Evolutionary conservation across 2,888 invertebrate species (phyloP).

Genomic region (Cotesia congregata): DNA sequence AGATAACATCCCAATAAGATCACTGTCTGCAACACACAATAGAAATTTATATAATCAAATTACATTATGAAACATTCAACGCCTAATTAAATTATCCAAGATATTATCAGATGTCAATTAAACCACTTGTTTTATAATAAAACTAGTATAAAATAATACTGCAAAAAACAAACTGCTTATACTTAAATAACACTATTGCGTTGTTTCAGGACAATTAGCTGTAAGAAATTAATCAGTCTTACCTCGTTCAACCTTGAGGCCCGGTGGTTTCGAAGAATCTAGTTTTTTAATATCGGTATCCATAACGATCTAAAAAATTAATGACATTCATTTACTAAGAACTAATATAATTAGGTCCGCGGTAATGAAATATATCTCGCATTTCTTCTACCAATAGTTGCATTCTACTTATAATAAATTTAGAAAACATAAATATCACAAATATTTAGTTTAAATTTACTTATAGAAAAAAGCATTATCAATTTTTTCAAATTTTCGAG

Average conservation of each 20-base stretch:
- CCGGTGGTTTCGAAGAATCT: slow-evolving; percentile 18
- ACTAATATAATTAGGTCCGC: background rate
- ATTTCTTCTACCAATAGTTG: too few relatives aligned
- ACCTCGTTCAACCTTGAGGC: slow-evolving; percentile 35
- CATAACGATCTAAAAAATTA: slow-evolving; percentile 10
- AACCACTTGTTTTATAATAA: background rate
- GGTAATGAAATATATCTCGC: background rate
- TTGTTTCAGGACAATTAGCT: background rate
- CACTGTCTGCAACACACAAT: slow-evolving; percentile 52
- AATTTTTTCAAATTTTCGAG: too few relatives aligned
- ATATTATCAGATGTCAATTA: background rate
- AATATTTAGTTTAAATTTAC: too few relatives aligned
- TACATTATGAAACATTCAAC: background rate
- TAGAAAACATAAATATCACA: too few relatives aligned
- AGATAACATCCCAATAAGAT: slow-evolving; percentile 55
- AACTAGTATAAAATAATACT: background rate
- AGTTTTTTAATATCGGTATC: slow-evolving; percentile 23
- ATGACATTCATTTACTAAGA: background rate
- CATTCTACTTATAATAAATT: too few relatives aligned
- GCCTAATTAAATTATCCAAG: background rate
- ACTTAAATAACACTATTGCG: background rate
- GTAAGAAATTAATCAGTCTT: background rate
- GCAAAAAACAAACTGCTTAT: background rate
- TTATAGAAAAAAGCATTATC: too few relatives aligned
- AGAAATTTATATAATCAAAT: background rate